Evolutionary conservation across 2,797 vertebrate species (phyloP).

Genomic region (Oreochromis mossambicus): DNA sequence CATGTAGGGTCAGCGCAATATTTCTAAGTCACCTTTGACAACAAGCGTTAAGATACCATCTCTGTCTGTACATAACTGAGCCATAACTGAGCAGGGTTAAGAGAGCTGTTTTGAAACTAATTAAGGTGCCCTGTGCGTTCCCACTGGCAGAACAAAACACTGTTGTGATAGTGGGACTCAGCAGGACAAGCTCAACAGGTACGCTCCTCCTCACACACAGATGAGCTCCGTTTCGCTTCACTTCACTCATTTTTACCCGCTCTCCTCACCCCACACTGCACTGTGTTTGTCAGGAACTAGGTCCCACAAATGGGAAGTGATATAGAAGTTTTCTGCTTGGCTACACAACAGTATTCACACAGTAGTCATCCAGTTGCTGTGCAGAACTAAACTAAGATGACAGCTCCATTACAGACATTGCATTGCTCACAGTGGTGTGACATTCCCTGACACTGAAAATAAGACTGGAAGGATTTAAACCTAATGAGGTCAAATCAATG

Average conservation of each 20-base stretch:
- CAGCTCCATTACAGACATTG: neutral
- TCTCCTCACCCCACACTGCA: neutral
- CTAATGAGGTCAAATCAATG: neutral
- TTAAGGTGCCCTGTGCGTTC: conserved; percentile 22
- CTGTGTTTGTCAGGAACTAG: neutral
- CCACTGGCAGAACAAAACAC: conserved; percentile 48
- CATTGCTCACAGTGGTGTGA: neutral
- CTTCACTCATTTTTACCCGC: conserved; percentile 1
- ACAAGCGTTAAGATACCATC: neutral
- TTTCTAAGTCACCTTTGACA: conserved; percentile 32
- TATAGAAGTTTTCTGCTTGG: neutral
- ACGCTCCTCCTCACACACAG: neutral
- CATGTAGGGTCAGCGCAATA: neutral
- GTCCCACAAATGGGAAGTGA: neutral
- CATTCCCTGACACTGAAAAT: neutral
- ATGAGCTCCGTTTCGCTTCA: neutral
- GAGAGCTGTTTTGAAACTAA: conserved; percentile 35
- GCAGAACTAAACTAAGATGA: neutral
- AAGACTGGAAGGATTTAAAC: neutral
- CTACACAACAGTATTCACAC: neutral
- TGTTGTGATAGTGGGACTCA: conserved; percentile 49
- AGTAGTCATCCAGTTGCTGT: neutral
- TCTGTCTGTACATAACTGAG: neutral
- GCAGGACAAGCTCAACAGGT: neutral
- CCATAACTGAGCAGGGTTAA: neutral